Conservation (phyloP, 2,797 vertebrate genomes). For the Platyrinchus mystaceus region DNA sequence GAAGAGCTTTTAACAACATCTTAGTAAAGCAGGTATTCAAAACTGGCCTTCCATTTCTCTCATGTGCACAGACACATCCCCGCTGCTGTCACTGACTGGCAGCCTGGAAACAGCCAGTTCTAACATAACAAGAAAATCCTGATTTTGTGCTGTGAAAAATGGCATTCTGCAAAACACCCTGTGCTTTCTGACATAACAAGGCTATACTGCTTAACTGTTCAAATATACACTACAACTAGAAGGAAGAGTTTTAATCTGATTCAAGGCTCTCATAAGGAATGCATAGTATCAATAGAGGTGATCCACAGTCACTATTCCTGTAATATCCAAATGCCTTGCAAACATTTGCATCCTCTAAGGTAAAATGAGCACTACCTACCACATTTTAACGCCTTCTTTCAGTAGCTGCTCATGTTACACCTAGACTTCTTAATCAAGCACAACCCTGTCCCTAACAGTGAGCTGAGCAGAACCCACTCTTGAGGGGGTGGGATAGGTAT, state of each 20-base stretch:
- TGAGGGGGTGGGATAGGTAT: background rate
- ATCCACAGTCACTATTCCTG: background rate
- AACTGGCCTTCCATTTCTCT: conserved; percentile 25
- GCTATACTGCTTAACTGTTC: background rate
- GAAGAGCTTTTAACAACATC: conserved; percentile 50
- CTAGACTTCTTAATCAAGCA: background rate
- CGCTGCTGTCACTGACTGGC: background rate
- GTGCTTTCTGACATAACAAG: background rate
- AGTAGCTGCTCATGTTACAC: background rate
- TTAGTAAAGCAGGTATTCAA: conserved; percentile 54
- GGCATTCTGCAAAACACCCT: background rate
- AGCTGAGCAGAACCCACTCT: background rate
- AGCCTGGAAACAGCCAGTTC: conserved; percentile 56
- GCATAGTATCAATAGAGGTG: background rate
- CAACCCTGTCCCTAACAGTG: background rate
- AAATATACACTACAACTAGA: conserved; percentile 15
- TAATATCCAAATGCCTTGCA: background rate
- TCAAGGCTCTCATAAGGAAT: conserved; percentile 7
- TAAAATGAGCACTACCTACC: background rate
- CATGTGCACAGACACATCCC: background rate
- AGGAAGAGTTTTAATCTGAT: background rate
- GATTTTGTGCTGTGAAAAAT: background rate
- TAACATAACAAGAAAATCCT: background rate
- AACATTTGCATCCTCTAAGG: background rate
- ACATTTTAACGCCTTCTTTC: background rate